Base-by-base conservation (phyloP, 64 coral and sea anemone genomes). In the Actinia equina region DNA sequence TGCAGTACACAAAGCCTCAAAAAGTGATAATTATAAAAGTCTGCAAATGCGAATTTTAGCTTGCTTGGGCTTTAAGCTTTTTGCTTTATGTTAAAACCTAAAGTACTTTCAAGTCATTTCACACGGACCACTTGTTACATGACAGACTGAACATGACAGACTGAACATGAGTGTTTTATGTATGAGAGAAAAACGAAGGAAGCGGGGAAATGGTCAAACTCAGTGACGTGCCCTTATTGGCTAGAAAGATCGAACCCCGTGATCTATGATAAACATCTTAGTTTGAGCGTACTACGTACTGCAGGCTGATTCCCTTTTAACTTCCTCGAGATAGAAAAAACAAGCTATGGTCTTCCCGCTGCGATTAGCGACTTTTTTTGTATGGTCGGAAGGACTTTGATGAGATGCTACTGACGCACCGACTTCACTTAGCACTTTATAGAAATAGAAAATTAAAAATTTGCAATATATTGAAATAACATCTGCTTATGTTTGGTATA, bases 371-470 rank as follows among this genome's bases (percentile, higher is more conserved):
- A 25, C 17, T 52, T 78, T 81, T 81, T 49, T 52, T 23, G 17
- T 81, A 52, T 43, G 16, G 42, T 81, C 78, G 78, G 78, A 52
- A 81, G 52, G 78, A 52, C 78, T 81, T 81, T 81, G 78, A 81
- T 81, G 43, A 20, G 78, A 81, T 19, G 49, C 17, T 44, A 49
- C 49, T 49, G 78, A 22, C 78, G 78, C 49, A 49, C 78, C 78
- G 78, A 81, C 78, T 81, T 46, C 16, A 80, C 46, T 49, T 46
- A 80, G 46, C 78, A 52, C 78, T 81, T 43, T 49, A 52, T 12
- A 81, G 17, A 44, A 81, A 52, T 52, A 20, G 52, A 52, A 49
- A 52, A 49, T 22, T 49, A 44, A 52, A 49, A 52, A 81, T 81
- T 44, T 81, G 22, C 52, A n/a, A 20, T 49, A 81, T 52, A 81